Conservation (phyloP, 1,140 invertebrate genomes). For the Drosophila pectinifera region DNA sequence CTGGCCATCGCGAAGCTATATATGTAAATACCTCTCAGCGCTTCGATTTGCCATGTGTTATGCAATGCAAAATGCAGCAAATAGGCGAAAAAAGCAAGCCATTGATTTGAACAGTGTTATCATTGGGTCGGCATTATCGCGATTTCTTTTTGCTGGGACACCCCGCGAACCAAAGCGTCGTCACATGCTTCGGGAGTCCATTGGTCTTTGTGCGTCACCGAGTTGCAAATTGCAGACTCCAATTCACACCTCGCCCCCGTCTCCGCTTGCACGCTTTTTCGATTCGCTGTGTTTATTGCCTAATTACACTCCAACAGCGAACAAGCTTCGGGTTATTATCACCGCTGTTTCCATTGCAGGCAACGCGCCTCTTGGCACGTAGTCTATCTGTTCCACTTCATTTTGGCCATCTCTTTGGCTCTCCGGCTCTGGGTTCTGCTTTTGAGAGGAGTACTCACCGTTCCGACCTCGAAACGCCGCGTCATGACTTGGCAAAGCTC, state of each 20-base stretch:
- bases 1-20: conserved; percentile 11
- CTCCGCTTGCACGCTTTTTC: background rate
- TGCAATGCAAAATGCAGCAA: conserved; percentile 51
- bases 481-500: conserved; percentile 49
- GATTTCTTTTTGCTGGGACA: conserved; percentile 21
- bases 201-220: conserved; percentile 67
- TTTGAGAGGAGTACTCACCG: conserved; percentile 37
- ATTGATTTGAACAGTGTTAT: conserved; percentile 32
- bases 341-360: conserved; percentile 36
- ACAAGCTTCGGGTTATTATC: conserved; percentile 59
- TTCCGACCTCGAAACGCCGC: conserved; percentile 33
- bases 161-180: conserved; percentile 13
- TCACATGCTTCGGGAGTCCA: conserved; percentile 52
- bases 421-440: conserved; percentile 37
- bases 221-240: conserved; percentile 32
- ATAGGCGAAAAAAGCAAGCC: conserved; percentile 8
- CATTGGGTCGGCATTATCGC: conserved; percentile 27
- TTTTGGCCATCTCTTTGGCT: conserved; percentile 54
- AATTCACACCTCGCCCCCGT: conserved; percentile 14
- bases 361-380: conserved; percentile 69
- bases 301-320: conserved; percentile 60
- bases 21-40: conserved; percentile 34
- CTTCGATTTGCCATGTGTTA: conserved; percentile 48
- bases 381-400: conserved; percentile 45
- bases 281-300: conserved; percentile 55